Percentiles rank a stretch among this genome's conserved stretches.
These are phyloP conservation scores for Syritta pipiens DNA, from an alignment of 2,888 invertebrate genomes.

Conservation along the genomic window DNA sequence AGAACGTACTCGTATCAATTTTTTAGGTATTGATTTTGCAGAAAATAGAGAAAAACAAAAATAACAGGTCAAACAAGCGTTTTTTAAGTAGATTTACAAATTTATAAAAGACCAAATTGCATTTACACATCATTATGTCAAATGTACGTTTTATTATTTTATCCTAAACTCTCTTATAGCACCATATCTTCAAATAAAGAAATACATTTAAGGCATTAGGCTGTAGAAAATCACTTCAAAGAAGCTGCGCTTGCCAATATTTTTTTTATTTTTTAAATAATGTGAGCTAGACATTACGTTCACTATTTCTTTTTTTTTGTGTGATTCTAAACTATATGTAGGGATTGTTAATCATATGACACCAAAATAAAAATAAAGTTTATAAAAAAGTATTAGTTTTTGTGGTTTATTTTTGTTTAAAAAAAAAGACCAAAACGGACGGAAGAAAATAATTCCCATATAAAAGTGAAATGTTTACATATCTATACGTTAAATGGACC, in stretches of 20 bases:
- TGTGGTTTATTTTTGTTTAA: too few species aligned
- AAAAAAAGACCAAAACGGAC: too few species aligned
- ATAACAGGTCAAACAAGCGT: constrained; percentile 29
- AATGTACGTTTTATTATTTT: constrained; percentile 13
- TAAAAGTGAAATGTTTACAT: neutral
- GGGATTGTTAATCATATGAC: constrained; percentile 1
- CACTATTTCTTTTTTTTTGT: too few species aligned
- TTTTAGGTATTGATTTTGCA: constrained; percentile 55
- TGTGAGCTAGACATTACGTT: neutral
- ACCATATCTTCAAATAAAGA: constrained; percentile 7
- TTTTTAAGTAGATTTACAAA: constrained; percentile 21
- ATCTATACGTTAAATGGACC: neutral
- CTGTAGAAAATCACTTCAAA: constrained; percentile 46
- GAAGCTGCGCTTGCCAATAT: constrained; percentile 78
- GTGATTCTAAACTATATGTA: too few species aligned
- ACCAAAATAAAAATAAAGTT: neutral
- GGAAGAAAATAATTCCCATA: too few species aligned
- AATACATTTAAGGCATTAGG: constrained; percentile 26
- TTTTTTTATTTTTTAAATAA: constrained; percentile 34
- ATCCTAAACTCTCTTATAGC: too few species aligned
- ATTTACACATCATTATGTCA: too few species aligned
- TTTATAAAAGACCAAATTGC: constrained; percentile 49
- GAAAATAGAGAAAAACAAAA: too few species aligned
- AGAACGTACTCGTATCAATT: constrained; percentile 33
- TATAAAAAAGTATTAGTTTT: too few species aligned